These are phyloP conservation scores for Haplotaxodon microlepis DNA, from an alignment of 2,113 vertebrate species.

Conservation along the genomic window DNA sequence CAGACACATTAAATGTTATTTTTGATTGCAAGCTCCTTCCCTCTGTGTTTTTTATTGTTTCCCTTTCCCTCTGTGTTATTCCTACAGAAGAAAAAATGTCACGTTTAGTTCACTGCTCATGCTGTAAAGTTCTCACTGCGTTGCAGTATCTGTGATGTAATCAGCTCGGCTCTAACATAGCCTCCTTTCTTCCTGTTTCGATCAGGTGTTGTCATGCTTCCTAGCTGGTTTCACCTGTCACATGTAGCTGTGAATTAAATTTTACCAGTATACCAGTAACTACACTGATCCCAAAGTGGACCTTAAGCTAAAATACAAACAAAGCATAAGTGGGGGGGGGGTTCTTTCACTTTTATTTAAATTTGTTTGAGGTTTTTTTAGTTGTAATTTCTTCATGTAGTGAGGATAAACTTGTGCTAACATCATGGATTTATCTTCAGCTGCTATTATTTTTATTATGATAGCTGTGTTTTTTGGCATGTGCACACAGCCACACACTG, in stretches of 20 bases:
- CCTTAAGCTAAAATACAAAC: background rate
- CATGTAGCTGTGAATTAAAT: background rate
- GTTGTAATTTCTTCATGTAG: background rate
- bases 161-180: background rate
- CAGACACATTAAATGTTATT: background rate
- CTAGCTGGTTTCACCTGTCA: background rate
- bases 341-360: background rate
- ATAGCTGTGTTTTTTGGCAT: background rate
- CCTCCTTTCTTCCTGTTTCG: slow-evolving; percentile 26
- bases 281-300: background rate
- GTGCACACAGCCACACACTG: background rate
- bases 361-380: background rate
- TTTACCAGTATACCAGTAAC: background rate
- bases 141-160: background rate
- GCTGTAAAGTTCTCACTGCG: background rate
- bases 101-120: background rate
- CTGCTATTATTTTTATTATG: background rate
- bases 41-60: background rate
- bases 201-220: background rate
- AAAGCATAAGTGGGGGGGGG: background rate
- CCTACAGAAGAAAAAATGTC: background rate
- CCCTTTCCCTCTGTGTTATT: background rate
- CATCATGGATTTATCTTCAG: background rate
- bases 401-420: background rate
- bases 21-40: background rate